Conservation (phyloP, 1,140 invertebrate genomes). For the Aphaenogaster rudis region DNA sequence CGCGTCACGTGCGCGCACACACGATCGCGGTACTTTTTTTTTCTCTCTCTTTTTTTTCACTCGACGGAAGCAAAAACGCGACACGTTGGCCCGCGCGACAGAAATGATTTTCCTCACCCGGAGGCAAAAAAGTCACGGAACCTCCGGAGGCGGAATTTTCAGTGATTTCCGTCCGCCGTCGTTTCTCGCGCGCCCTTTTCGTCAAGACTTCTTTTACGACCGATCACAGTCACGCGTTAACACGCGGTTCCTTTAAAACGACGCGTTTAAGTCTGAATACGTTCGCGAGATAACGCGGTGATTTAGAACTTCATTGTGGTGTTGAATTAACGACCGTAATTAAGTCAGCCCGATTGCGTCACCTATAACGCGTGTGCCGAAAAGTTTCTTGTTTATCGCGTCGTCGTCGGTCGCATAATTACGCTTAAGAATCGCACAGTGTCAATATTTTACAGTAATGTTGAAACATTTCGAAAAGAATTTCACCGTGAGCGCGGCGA, state of each 20-base stretch:
- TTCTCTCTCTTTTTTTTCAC: background rate
- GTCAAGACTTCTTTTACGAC: conserved; percentile 12
- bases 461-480: conserved; percentile 8
- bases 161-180: background rate
- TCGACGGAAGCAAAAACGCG: conserved; percentile 4
- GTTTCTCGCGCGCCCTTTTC: background rate
- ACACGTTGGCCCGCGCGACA: background rate
- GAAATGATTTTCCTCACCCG: background rate
- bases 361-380: background rate
- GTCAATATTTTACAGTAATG: conserved; percentile 34
- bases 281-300: background rate
- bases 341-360: conserved; percentile 19
- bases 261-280: background rate
- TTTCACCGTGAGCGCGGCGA: background rate
- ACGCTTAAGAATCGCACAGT: conserved; percentile 13
- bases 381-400: conserved; percentile 16
- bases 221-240: background rate
- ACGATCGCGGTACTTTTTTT: conserved; percentile 36
- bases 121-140: background rate
- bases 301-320: conserved; percentile 4
- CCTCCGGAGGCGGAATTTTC: background rate
- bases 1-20: conserved; percentile 35
- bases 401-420: conserved; percentile 32
- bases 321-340: conserved; percentile 33
- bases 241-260: background rate